Base-by-base conservation (phyloP, 2,888 invertebrate species). In the Lathronympha strigana region DNA sequence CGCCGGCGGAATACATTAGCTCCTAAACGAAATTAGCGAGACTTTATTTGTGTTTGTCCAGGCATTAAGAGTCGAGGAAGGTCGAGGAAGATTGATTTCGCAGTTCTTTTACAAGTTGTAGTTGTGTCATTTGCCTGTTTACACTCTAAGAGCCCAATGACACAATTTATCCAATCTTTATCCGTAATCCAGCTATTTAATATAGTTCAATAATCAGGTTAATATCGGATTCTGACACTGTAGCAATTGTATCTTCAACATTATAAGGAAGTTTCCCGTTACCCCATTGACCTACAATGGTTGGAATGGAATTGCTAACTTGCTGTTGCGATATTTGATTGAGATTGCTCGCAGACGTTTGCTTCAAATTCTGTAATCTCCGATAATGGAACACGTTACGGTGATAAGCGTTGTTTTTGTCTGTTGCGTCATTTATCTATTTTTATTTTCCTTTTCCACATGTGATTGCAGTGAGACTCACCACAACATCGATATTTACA, bases 1-100 rank as follows among this genome's bases (percentile, higher is more conserved):
- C 31, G 33, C 33, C 21, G 21, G 33, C 21, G 19, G 51, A 51
- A 51, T 51, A 51, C 21, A 51, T 51, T 51, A 51, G 15, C 13
- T 33, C 21, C 2, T 49, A 17, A 45, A 45, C 11, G 21, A 45
- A 13, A 13, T 21, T 45, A 17, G 21, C 45, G 17, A 4, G 13
- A 21, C 21, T 4, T 5, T 45, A 45, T 45, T 45, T 45, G 45
- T 38, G 6, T 21, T 45, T 21, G 8, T 3, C 17, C 5, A 8
- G 13, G 11, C 33, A 2, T 40, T 40, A 17, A 17, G 33, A 3
- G 33, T 3, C 13, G 33, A 33, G 33, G 4, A 9, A 33, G 33
- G n/a, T n/a, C n/a, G n/a, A 1, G n/a, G n/a, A n/a, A n/a, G n/a
- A n/a, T 13, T 31, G 31, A 33, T 0, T 33, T 13, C 13, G 13